phyloP scores from a whole-genome alignment of 2,797 vertebrate genomes.

The Coracias cyanogaster region DNA sequence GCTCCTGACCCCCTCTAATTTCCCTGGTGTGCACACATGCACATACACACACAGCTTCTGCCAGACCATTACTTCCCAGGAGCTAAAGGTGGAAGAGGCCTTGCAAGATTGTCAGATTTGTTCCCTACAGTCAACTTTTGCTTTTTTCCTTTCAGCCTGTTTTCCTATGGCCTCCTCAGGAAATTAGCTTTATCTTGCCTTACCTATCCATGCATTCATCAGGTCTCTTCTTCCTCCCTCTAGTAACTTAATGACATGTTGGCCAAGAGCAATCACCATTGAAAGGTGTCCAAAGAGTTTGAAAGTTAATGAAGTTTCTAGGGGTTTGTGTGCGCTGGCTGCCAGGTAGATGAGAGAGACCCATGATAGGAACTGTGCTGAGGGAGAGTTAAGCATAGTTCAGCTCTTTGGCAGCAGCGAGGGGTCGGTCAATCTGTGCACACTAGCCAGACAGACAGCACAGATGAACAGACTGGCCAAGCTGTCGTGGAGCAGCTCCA shows the following conservation, averaged over 20 bases:
- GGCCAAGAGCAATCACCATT: background rate
- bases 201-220: background rate
- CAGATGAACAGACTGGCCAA: background rate
- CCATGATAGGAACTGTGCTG: background rate
- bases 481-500: background rate
- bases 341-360: background rate
- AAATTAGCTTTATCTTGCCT: conserved; percentile 23
- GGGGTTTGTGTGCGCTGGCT: background rate
- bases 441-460: background rate
- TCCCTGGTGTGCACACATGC: background rate
- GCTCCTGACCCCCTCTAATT: background rate
- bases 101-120: conserved; percentile 2
- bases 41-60: background rate
- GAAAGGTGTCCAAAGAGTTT: background rate
- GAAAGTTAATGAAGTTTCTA: background rate
- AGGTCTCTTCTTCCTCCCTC: background rate
- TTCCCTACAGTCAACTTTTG: background rate
- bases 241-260: background rate
- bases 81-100: background rate
- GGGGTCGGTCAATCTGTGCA: background rate
- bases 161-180: background rate
- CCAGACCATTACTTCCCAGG: background rate
- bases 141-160: background rate
- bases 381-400: conserved; percentile 36
- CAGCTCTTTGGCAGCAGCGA: conserved; percentile 17